Percentiles rank a stretch among this genome's conserved stretches.
These are phyloP conservation scores for Drosophila sucinea DNA, from an alignment of 1,140 invertebrate genomes.

Conservation along the genomic window DNA sequence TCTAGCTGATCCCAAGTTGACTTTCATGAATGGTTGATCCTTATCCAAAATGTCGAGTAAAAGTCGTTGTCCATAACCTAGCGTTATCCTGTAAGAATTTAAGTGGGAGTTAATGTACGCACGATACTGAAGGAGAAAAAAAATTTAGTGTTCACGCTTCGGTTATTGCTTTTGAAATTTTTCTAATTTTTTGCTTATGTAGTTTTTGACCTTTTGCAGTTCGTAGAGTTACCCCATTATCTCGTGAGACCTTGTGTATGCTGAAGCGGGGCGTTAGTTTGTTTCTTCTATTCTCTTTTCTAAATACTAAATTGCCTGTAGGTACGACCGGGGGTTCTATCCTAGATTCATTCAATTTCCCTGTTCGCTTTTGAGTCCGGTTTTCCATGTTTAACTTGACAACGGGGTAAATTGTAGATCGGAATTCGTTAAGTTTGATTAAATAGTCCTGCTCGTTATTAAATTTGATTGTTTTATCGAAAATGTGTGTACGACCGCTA, in stretches of 20 bases:
- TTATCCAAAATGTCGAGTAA: neutral
- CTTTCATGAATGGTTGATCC: neutral
- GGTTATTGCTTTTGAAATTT: neutral
- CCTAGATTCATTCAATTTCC: conserved; percentile 7
- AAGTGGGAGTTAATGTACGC: no score
- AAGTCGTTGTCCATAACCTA: neutral
- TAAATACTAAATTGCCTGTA: conserved; percentile 2
- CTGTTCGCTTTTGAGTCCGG: conserved; percentile 1
- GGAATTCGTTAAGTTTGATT: conserved; percentile 25
- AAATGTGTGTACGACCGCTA: conserved; percentile 21
- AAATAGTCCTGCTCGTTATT: conserved; percentile 28
- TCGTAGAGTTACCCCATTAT: conserved; percentile 12
- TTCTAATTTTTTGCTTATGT: conserved; percentile 23
- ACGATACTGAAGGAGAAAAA: no score
- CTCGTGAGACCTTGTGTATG: conserved; percentile 3
- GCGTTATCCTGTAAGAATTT: no score
- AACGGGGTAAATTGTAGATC: conserved; percentile 6
- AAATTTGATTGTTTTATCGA: conserved; percentile 18
- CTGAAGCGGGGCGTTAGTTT: conserved; percentile 19
- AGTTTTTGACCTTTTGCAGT: conserved; percentile 21
- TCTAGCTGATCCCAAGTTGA: neutral
- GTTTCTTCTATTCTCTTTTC: conserved; percentile 29
- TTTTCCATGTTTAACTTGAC: conserved; percentile 7
- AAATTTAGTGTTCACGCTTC: neutral
- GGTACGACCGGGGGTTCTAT: neutral